Percentiles rank a stretch among this genome's conserved stretches.
Evolutionary conservation across 2,888 invertebrate species (phyloP).

Genomic region (Tachina lurida): DNA sequence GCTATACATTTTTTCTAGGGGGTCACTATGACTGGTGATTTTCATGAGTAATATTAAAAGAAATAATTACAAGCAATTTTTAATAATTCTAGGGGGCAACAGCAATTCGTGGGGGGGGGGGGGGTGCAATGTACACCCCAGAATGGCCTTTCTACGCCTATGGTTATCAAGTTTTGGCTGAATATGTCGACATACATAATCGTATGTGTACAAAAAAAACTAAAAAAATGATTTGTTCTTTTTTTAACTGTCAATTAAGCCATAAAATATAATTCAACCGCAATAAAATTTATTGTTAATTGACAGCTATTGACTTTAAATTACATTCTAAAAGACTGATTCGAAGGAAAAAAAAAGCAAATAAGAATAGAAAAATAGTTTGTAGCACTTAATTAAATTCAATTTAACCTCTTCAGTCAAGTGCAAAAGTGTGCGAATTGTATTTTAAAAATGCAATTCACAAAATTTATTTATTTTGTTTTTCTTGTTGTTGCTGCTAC

Average conservation of each 20-base stretch:
- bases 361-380: constrained; percentile 58
- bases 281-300: constrained; percentile 54
- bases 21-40: too few relatives aligned
- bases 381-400: constrained; percentile 63
- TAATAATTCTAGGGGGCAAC: too few relatives aligned
- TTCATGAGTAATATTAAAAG: too few relatives aligned
- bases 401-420: constrained; percentile 70
- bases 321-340: constrained; percentile 43
- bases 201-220: not conserved
- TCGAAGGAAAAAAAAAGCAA: not conserved
- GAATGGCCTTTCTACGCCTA: too few relatives aligned
- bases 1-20: too few relatives aligned
- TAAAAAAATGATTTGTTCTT: constrained; percentile 23
- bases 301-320: constrained; percentile 65
- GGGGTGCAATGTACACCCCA: too few relatives aligned
- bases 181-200: too few relatives aligned
- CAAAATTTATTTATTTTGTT: constrained; percentile 35
- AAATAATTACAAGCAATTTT: too few relatives aligned
- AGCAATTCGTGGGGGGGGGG: too few relatives aligned
- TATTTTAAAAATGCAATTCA: constrained; percentile 59
- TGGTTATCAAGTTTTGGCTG: too few relatives aligned
- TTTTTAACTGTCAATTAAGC: constrained; percentile 41
- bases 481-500: not conserved
- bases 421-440: constrained; percentile 68
- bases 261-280: constrained; percentile 18